Evolutionary conservation across 2,113 vertebrate species (phyloP).

Genomic region (Porphyrio hochstetteri): DNA sequence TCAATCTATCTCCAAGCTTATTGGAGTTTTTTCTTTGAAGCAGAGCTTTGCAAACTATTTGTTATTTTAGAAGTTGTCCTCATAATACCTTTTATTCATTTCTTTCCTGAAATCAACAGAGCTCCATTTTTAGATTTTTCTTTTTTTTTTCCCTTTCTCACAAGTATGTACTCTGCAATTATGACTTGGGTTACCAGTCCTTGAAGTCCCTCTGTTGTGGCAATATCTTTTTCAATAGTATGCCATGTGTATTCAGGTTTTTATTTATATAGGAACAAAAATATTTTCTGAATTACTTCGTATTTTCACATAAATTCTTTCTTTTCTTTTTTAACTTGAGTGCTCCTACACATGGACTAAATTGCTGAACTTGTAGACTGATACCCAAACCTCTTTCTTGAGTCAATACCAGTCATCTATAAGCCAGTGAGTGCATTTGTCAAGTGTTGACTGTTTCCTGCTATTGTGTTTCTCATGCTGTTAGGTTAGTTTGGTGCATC

Average conservation of each 20-base stretch:
- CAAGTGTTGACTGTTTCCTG: slow-evolving; percentile 53
- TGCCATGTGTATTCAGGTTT: background rate
- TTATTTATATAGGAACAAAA: slow-evolving; percentile 26
- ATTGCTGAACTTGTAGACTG: background rate
- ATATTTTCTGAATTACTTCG: background rate
- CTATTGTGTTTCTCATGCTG: slow-evolving; percentile 17
- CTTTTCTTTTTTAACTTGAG: background rate
- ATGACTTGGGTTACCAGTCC: background rate
- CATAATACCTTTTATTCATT: background rate
- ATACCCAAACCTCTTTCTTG: background rate
- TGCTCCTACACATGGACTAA: background rate
- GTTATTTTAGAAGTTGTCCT: slow-evolving; percentile 9
- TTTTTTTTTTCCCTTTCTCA: background rate
- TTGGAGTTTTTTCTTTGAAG: background rate
- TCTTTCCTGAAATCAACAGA: background rate
- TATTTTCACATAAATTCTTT: slow-evolving; percentile 2
- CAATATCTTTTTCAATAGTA: slow-evolving; percentile 6
- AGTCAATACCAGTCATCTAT: slow-evolving; percentile 57
- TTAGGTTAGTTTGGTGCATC: background rate
- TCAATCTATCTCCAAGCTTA: background rate
- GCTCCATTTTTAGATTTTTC: background rate
- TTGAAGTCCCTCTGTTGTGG: slow-evolving; percentile 32
- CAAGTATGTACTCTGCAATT: background rate
- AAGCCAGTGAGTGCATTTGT: slow-evolving; percentile 12
- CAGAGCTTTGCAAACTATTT: background rate